These are phyloP conservation scores for Acanthaster planci DNA, from an alignment of 35 echinoderm and acorn worm genomes.

Conservation along the genomic window DNA sequence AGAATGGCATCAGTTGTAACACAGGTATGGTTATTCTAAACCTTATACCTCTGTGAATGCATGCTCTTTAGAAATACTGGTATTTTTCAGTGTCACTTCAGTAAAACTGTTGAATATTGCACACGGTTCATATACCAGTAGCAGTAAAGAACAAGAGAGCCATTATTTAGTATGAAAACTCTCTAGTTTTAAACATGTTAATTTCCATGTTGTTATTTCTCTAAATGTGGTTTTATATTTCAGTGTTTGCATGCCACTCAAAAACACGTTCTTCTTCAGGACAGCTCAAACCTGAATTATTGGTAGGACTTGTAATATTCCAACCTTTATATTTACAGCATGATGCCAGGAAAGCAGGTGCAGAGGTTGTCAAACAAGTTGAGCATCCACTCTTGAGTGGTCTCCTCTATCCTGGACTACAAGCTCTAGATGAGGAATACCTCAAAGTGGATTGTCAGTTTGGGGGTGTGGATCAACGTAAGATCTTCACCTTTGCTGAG, in stretches of 20 bases:
- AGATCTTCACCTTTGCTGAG: slow-evolving; percentile 98
- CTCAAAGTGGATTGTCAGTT: slow-evolving; percentile 96
- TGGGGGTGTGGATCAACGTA: slow-evolving; percentile 97
- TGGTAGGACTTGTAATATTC: neutral
- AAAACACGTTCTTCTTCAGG: no score
- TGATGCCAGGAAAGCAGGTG: slow-evolving; percentile 97
- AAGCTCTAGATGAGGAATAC: slow-evolving; percentile 97
- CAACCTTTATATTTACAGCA: slow-evolving; percentile 33
- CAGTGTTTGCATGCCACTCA: no score
- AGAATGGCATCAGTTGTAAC: slow-evolving; percentile 86
- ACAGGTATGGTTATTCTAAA: slow-evolving; percentile 58
- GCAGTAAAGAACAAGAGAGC: no score
- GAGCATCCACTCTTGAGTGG: slow-evolving; percentile 91
- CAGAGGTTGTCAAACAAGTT: slow-evolving; percentile 98
- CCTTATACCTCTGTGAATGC: no score
- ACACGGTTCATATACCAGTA: no score
- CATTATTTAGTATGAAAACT: no score
- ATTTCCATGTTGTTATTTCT: no score
- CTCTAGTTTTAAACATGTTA: no score
- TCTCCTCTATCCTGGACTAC: slow-evolving; percentile 91
- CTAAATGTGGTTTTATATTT: no score
- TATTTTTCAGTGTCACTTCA: neutral
- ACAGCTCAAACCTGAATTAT: neutral
- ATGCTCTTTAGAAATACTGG: no score
- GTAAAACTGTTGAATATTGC: no score